Percentiles rank a stretch among this genome's conserved stretches.
These are phyloP conservation scores for Ornithoptera alexandrae DNA, from an alignment of 2,888 invertebrate species.

Conservation along the genomic window DNA sequence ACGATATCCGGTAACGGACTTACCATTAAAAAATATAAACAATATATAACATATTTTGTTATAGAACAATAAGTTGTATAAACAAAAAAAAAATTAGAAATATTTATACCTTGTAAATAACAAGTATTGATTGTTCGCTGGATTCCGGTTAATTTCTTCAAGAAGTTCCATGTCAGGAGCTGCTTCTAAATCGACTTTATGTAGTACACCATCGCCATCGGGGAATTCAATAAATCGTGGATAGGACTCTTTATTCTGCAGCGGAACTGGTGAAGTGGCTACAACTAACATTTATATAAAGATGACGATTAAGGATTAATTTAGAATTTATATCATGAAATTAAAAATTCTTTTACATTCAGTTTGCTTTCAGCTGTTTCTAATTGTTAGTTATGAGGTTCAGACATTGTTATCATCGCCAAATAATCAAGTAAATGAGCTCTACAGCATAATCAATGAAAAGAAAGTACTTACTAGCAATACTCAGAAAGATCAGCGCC, in stretches of 20 bases:
- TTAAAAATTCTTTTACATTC: no score
- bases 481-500: not conserved
- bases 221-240: conserved; percentile 46
- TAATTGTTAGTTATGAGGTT: no score
- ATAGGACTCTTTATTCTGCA: conserved; percentile 33
- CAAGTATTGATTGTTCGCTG: conserved; percentile 47
- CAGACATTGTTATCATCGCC: no score
- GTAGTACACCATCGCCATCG: conserved; percentile 45
- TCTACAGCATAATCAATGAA: not conserved
- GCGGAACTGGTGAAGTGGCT: conserved; percentile 10
- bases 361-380: no score
- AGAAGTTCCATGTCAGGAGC: conserved; percentile 44
- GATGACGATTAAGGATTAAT: no score
- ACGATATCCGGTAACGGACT: no score
- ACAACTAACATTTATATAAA: conserved; percentile 4
- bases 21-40: no score
- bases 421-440: no score
- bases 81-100: not conserved
- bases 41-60: no score
- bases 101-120: conserved; percentile 42
- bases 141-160: conserved; percentile 44
- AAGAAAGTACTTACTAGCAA: not conserved
- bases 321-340: no score
- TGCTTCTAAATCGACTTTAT: conserved; percentile 48
- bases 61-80: no score